Evolutionary conservation across 2,113 vertebrate species (phyloP).

Genomic region (Halcyon malimbica): DNA sequence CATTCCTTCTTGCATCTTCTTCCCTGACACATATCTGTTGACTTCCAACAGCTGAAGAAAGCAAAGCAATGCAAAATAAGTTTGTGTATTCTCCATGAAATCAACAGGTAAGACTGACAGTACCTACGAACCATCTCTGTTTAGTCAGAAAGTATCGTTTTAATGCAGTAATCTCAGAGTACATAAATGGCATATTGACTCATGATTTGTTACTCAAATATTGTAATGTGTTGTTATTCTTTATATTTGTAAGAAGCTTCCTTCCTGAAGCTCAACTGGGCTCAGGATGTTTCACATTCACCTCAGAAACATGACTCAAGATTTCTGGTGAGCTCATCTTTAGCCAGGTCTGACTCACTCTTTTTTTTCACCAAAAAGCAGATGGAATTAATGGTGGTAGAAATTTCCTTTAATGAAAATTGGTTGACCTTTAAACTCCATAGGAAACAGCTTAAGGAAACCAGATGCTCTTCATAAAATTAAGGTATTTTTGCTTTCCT

Average conservation of each 20-base stretch:
- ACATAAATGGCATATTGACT: neutral
- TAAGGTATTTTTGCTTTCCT: constrained; percentile 27
- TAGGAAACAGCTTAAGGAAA: neutral
- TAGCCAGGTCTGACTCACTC: neutral
- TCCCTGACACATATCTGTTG: neutral
- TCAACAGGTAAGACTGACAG: neutral
- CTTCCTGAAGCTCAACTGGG: neutral
- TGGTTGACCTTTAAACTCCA: neutral
- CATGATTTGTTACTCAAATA: constrained; percentile 2
- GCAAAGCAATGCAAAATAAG: rapidly evolving
- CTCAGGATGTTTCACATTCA: neutral
- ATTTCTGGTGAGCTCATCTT: constrained; percentile 19
- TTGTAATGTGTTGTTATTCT: neutral
- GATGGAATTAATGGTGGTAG: neutral
- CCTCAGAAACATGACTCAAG: neutral
- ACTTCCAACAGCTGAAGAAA: neutral
- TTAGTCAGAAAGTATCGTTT: neutral
- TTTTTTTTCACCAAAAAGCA: neutral
- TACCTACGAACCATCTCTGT: neutral
- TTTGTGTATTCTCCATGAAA: neutral
- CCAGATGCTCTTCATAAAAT: neutral
- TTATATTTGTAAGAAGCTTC: neutral
- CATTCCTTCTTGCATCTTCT: neutral
- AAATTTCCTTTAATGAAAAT: neutral
- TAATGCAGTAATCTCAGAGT: neutral